Base-by-base conservation (phyloP, 2,113 vertebrate genomes). In the Calyptommatus sinebrachiatus region DNA sequence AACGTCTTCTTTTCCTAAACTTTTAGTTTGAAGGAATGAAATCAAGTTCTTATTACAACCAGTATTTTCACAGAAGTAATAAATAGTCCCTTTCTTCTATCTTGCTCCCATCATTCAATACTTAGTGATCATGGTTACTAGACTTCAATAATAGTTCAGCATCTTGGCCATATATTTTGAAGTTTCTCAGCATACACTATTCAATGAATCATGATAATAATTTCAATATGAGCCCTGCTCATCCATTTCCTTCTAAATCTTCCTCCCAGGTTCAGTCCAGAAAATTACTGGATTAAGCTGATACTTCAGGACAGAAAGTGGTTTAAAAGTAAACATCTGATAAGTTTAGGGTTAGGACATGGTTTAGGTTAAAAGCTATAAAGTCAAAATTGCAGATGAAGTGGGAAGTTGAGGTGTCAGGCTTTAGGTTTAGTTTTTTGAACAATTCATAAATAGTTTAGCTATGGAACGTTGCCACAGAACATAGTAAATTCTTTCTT, bases 321-420 rank as follows among this genome's bases (percentile, higher is more conserved):
- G 5, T 41, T 41, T 41, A 41, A 41, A 41, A n/a, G n/a, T n/a
- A n/a, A n/a, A 41, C 5, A 41, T 41, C 35, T 41, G 35, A 41
- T 41, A 41, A 41, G 35, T 41, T 41, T 41, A 41, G 2, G 35
- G 35, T 4, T 41, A 41, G 35, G 35, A 41, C 35, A 92, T 84
- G 82, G 79, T 87, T 74, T 65, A 11, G 74, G 77, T 87, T 92
- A 85, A 89, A 88, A 86, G 79, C 71, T 79, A 84, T 87, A 89
- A 90, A 92, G 73, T 66, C 16, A 73, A 87, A 85, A 86, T 62
- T 53, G 84, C 75, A 82, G 85, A 86, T 90, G 90, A 92, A 81
- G 46, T 66, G 73, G 35, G 35, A 71, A 85, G 29, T 21, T 65
- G 45, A 8, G 65, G 29, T 28, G 71, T 28, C 57, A 16, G 84